These are phyloP conservation scores for Sthenelais limicola DNA, from an alignment of 2,888 invertebrate genomes.

Conservation along the genomic window DNA sequence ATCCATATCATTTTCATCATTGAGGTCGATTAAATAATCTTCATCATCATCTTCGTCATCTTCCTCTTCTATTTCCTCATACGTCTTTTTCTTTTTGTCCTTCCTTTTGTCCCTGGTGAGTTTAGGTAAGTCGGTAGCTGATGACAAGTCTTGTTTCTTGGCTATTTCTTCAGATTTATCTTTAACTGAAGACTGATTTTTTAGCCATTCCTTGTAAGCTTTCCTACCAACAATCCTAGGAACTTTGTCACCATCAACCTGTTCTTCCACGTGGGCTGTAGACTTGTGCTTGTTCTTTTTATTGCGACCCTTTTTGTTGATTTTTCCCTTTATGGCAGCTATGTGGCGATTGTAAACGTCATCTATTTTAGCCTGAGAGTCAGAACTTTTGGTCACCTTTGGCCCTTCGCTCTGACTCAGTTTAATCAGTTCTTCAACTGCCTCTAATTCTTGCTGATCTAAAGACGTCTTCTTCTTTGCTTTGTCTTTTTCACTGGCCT, in stretches of 20 bases:
- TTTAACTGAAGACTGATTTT: conserved; percentile 12
- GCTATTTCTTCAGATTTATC: conserved; percentile 17
- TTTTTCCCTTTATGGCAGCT: conserved; percentile 12
- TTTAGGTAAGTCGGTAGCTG: no score
- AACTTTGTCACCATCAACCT: neutral
- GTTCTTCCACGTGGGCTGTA: neutral
- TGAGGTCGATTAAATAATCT: neutral
- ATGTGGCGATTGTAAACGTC: conserved; percentile 25
- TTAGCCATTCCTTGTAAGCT: conserved; percentile 14
- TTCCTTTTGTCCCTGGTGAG: neutral
- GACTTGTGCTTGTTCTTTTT: neutral
- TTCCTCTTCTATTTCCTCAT: neutral
- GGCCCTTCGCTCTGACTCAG: neutral
- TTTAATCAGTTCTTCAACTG: conserved; percentile 10
- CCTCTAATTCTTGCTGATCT: neutral
- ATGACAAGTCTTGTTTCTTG: neutral
- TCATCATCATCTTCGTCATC: conserved; percentile 4
- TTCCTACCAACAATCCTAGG: conserved; percentile 23
- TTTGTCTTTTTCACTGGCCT: neutral
- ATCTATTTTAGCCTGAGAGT: no score
- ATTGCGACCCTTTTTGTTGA: conserved; percentile 4
- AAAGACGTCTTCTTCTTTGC: neutral
- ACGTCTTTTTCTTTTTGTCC: neutral
- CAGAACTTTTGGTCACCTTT: no score
- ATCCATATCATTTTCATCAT: neutral